Base-by-base conservation (phyloP, 2,888 invertebrate genomes). In the Diarsia dahlii region DNA sequence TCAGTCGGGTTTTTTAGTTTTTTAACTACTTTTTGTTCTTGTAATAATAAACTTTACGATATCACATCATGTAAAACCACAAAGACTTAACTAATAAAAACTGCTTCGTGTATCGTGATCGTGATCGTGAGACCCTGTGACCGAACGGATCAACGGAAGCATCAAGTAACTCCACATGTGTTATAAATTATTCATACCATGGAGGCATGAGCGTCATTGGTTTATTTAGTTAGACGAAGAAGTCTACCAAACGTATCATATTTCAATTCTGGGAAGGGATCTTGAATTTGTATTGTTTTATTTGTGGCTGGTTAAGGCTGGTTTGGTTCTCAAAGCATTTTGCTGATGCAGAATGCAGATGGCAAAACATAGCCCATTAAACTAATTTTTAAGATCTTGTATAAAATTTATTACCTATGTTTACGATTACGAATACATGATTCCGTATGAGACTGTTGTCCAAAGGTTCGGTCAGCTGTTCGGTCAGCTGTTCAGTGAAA, bases 101-200 rank as follows among this genome's bases (percentile, higher is more conserved):
- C 73, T 79, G 78, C 78, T 77, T 71, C 69, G 69, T 76, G 76
- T 70, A 39, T 70, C 62, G 69, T 80, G 78, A 39, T 39, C 39
- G 39, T 39, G 39, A 39, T 39, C 39, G 67, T 74, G 67, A 45
- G 67, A 9, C 34, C n/a, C n/a, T n/a, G n/a, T n/a, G 28, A 28
- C 28, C 39, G 60, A 84, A 78, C 84, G 87, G 87, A 87, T 34
- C 65, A 85, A 82, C 85, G 87, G 87, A 87, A 85, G 79, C 79
- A 67, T 70, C 70, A 62, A 63, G 50, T 76, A 73, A 68, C 62
- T 76, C n/a, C 58, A 34, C 81, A 87, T 76, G 76, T 88, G 87
- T 75, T 58, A 65, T 88, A 20, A 76, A 87, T 87, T 87, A 87
- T 84, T 87, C 75, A 87, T 75, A 52, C 46, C 52, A 39, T 87